Base-by-base conservation (phyloP, 2,797 vertebrate genomes). In the Sebastiscus tertius region DNA sequence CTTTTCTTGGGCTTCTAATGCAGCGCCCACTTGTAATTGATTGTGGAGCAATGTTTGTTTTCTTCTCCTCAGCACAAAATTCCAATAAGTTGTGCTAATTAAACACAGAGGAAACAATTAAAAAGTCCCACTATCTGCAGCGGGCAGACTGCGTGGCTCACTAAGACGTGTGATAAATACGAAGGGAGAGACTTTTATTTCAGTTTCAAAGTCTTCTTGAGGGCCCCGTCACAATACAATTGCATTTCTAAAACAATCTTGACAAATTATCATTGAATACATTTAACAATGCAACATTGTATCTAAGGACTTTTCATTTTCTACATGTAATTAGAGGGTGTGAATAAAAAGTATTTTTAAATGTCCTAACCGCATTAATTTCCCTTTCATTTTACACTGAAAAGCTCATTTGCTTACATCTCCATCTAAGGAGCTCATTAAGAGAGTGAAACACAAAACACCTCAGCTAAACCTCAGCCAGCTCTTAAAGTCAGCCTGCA, bases 71-170 rank as follows among this genome's bases (percentile, higher is more conserved):
- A 49, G 90, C 87, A 77, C 75, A 87, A 91, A 91, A 92, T 83
- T 82, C 79, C 85, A 93, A 93, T 89, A 90, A 91, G 83, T 76
- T 83, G 70, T 76, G 81, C 85, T 93, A 95, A 96, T 95, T 93
- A 94, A 94, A 94, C 85, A 87, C 80, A 80, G 80, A 83, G 86
- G 91, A 93, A 91, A 91, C 88, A 93, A 94, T 94, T 95, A 93
- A 93, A 94, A 91, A 89, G 72, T 80, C 60, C 26, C 71, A 72
- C 88, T 95, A 93, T 95, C 93, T 91, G 90, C 89, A 82, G 81
- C 22, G 49, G 70, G 81, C 93, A 94, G 90, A 84, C 91, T 75
- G 74, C 74, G 54, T 55, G 75, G 79, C 87, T 92, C 83, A 77
- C 77, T 66, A 62, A 86, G 71, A 86, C 69, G 62, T 75, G 80